Evolutionary conservation across 2,888 invertebrate species (phyloP).

Genomic region (Fragum whitleyi): DNA sequence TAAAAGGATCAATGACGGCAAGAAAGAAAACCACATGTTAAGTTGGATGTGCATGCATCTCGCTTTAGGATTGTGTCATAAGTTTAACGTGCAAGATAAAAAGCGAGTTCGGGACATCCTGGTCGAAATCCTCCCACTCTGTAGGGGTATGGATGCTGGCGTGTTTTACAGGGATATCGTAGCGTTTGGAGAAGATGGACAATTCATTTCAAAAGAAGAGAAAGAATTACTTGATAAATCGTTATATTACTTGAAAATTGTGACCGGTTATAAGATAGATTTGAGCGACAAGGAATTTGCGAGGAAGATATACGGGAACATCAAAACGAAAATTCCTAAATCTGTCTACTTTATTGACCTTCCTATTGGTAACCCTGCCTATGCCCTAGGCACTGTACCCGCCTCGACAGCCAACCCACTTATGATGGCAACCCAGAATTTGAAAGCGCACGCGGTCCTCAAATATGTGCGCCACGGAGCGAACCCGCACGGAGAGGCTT

Average conservation of each 20-base stretch:
- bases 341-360: conserved; percentile 51
- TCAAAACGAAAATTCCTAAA: conserved; percentile 28
- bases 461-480: conserved; percentile 53
- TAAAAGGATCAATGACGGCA: conserved; percentile 28
- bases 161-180: conserved; percentile 62
- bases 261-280: conserved; percentile 51
- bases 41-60: conserved; percentile 63
- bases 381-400: conserved; percentile 48
- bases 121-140: conserved; percentile 51
- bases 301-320: conserved; percentile 50
- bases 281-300: conserved; percentile 34
- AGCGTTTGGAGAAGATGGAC: conserved; percentile 54
- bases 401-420: conserved; percentile 38
- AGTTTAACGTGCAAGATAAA: conserved; percentile 48
- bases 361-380: conserved; percentile 63
- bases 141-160: conserved; percentile 62
- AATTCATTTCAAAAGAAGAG: conserved; percentile 32
- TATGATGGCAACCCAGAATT: conserved; percentile 51
- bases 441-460: conserved; percentile 56
- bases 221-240: conserved; percentile 51
- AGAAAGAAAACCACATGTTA: conserved; percentile 47
- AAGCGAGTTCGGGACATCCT: conserved; percentile 39
- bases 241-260: conserved; percentile 40
- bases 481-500: conserved; percentile 50
- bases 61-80: conserved; percentile 61